Conservation (phyloP, 2,797 vertebrate genomes). For the Galago senegalensis region DNA sequence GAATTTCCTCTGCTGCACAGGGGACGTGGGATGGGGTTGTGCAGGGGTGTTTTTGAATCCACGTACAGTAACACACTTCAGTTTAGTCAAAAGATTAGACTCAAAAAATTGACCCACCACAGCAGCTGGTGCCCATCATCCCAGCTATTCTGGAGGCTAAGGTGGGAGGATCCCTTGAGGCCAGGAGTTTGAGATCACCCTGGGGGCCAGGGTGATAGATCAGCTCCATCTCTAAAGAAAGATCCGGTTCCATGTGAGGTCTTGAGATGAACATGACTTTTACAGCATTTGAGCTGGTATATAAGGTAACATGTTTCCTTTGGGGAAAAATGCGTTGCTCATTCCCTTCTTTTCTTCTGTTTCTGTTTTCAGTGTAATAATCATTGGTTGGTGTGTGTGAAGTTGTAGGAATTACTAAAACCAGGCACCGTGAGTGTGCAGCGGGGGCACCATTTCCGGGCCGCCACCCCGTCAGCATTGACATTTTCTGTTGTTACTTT, state of each 20-base stretch:
- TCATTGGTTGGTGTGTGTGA: background rate
- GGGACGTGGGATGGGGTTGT: background rate
- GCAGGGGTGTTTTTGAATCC: constrained; percentile 8
- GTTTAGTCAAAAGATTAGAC: background rate
- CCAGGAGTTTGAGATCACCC: background rate
- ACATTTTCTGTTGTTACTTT: background rate
- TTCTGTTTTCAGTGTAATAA: constrained; percentile 41
- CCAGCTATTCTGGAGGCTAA: background rate
- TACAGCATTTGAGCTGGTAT: background rate
- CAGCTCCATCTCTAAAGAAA: background rate
- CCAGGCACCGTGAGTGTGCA: background rate
- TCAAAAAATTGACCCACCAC: background rate
- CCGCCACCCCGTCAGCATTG: background rate
- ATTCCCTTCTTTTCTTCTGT: background rate
- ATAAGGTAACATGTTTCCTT: constrained; percentile 13
- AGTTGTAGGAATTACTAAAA: constrained; percentile 54
- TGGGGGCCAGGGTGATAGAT: too few relatives aligned
- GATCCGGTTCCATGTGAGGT: background rate
- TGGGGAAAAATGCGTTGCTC: background rate
- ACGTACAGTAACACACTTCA: background rate
- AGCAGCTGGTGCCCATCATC: background rate
- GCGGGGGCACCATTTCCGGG: constrained; percentile 15
- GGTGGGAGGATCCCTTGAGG: background rate
- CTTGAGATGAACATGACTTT: constrained; percentile 33
- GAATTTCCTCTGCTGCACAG: constrained; percentile 48